These are phyloP conservation scores for Eurytoma adleriae DNA, from an alignment of 2,888 invertebrate genomes.

Conservation along the genomic window DNA sequence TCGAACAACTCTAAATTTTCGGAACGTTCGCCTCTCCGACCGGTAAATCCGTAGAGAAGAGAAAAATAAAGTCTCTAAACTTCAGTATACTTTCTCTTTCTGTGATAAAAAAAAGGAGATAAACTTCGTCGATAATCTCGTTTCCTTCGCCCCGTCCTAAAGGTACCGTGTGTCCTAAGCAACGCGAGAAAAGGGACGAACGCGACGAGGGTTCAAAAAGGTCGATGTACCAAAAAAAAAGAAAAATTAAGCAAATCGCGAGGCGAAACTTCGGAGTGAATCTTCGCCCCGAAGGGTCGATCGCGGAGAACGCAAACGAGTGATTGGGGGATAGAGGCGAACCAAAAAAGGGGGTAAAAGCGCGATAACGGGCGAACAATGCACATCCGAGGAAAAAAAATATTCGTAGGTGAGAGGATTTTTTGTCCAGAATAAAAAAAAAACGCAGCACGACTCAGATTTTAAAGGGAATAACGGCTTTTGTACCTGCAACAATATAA, in stretches of 20 bases:
- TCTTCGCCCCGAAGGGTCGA: too few species aligned
- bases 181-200: conserved; percentile 40
- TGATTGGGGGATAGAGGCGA: too few species aligned
- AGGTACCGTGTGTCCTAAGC: conserved; percentile 51
- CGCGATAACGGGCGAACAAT: neutral
- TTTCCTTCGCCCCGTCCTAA: conserved; percentile 46
- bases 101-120: conserved; percentile 52
- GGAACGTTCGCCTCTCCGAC: conserved; percentile 31
- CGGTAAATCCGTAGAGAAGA: conserved; percentile 13
- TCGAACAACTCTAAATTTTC: neutral
- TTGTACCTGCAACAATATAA: conserved; percentile 68
- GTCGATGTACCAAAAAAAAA: neutral
- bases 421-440: conserved; percentile 9
- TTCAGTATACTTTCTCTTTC: conserved; percentile 56
- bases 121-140: conserved; percentile 47
- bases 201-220: conserved; percentile 1
- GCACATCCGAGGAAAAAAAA: conserved; percentile 20
- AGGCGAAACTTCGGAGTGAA: too few species aligned
- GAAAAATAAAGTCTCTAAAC: conserved; percentile 37
- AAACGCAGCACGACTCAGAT: neutral
- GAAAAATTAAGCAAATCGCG: too few species aligned
- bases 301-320: too few species aligned
- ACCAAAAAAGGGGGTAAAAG: too few species aligned
- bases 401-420: conserved; percentile 1
- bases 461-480: conserved; percentile 59